These are phyloP conservation scores for Oreortyx pictus DNA, from an alignment of 2,797 vertebrate species.

Conservation along the genomic window DNA sequence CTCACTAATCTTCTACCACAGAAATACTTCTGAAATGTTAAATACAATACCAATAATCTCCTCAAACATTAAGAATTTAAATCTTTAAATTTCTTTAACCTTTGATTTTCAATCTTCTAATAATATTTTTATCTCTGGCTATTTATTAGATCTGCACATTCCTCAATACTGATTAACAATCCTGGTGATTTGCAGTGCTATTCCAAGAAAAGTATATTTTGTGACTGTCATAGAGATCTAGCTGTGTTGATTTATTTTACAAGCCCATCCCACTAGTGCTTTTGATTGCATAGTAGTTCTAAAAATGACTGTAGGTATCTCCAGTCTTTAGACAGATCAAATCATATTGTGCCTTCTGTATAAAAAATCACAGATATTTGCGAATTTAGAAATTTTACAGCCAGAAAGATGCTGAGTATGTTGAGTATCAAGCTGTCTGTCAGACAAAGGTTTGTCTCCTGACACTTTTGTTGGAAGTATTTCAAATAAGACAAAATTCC, in stretches of 20 bases:
- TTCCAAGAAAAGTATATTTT: slow-evolving; percentile 10
- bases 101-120: slow-evolving; percentile 58
- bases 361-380: neutral
- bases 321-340: neutral
- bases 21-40: slow-evolving; percentile 31
- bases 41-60: slow-evolving; percentile 27
- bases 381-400: neutral
- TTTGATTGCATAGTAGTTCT: neutral
- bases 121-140: slow-evolving; percentile 50
- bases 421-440: neutral
- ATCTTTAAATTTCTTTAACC: neutral
- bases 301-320: neutral
- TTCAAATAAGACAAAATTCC: neutral
- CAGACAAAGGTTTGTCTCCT: neutral
- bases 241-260: slow-evolving; percentile 49
- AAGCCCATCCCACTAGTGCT: neutral
- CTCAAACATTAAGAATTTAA: slow-evolving; percentile 26
- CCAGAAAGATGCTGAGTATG: neutral
- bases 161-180: slow-evolving; percentile 15
- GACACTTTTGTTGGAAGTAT: neutral
- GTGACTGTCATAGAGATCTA: neutral
- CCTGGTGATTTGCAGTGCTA: neutral
- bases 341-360: neutral
- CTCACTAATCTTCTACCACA: neutral
- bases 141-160: slow-evolving; percentile 53